phyloP scores from a whole-genome alignment of 1,140 invertebrate genomes.

The Musca vetustissima region DNA sequence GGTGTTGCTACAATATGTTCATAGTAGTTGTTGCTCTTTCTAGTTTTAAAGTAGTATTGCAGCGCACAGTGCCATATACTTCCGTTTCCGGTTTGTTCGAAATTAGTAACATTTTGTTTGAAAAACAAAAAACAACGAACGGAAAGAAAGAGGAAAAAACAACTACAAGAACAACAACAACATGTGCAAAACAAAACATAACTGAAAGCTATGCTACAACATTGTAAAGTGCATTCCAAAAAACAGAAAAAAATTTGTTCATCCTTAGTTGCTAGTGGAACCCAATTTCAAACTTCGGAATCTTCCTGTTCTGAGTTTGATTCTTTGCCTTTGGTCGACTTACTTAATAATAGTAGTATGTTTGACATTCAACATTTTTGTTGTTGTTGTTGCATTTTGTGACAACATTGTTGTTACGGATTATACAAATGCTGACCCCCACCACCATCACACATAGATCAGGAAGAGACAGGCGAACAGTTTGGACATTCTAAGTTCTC shows the following conservation, averaged over 20 bases:
- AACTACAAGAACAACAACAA: neutral
- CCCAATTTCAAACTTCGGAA: neutral
- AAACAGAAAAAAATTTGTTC: too few species aligned
- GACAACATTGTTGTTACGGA: neutral
- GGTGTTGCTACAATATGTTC: too few species aligned
- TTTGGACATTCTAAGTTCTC: neutral
- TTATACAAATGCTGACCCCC: neutral
- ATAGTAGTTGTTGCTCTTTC: slow-evolving; percentile 2
- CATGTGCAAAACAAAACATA: neutral
- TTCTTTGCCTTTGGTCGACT: too few species aligned
- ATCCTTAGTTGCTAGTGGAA: too few species aligned
- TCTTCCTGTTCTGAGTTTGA: neutral
- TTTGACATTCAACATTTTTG: too few species aligned
- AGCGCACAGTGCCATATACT: neutral
- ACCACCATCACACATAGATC: neutral
- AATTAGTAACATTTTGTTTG: slow-evolving; percentile 22
- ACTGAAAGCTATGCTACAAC: slow-evolving; percentile 2
- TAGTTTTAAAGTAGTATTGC: too few species aligned
- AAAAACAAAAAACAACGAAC: neutral
- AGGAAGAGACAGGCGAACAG: too few species aligned
- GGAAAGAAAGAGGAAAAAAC: neutral
- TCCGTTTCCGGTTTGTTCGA: slow-evolving; percentile 19
- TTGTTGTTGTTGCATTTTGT: neutral
- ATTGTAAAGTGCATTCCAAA: neutral
- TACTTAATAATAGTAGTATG: too few species aligned